Evolutionary conservation across 2,888 invertebrate species (phyloP), one percentile per base, ranked within the genome.

Genomic region (Amblyjoppa proteus): DNA sequence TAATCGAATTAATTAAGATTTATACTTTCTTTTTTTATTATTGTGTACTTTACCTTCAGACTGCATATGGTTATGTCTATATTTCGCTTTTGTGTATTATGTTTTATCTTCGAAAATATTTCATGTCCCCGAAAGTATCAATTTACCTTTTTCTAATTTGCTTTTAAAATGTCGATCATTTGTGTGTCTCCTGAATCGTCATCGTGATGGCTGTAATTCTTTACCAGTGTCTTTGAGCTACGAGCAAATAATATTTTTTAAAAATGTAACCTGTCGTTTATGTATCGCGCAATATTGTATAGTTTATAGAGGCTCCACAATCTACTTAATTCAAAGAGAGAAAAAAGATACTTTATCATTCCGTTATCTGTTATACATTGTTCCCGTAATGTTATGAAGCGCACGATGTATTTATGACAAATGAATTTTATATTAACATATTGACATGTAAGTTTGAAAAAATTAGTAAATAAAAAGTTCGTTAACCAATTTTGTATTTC

Each of bases 281-380:
- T 64, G 34, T 41, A 66, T n/a, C n/a, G n/a, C 38, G 41, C n/a
- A 13, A 68, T 68, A 68, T 68, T 41, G 45, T 68, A 68, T 45
- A 68, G 41, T 38, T 66, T 28, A 45, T 28, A 49, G 28, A 45
- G 49, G 16, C 45, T 69, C 45, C 6, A 9, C 20, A 69, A 3
- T 34, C 64, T 34, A 64, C 64, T 64, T 61, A 61, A 61, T 3
- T 61, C 31, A 28, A 56, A 61, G 61, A 61, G 61, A 61, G 28
- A 28, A 61, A 61, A 16, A 20, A 34, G 34, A 61, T 53, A 7
- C 20, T 20, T 20, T 53, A 20, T 53, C 20, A 20, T 53, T 53
- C 1, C n/a, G n/a, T 53, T 53, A 20, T 53, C 7, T 61, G 61
- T 31, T 3, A 31, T 28, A 31, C 16, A 9, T 61, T 28, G 2